A percentile compares a stretch with the other conserved stretches of the same genome.
Conservation (phyloP, 2,888 invertebrate species). For the Arge pagana region DNA sequence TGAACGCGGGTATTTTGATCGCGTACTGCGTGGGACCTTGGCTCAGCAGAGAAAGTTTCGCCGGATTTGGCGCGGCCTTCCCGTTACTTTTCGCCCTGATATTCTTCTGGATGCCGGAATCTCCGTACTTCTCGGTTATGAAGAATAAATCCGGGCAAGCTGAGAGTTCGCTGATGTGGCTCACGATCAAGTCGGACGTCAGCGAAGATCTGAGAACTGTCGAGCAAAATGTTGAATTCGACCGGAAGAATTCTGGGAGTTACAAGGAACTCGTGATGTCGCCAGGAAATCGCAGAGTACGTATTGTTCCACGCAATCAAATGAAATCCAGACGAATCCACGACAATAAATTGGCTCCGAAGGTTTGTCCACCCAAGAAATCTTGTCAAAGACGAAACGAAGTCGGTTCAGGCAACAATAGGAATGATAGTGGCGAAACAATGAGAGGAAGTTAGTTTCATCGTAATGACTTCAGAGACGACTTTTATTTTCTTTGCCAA, state of each 20-base stretch:
- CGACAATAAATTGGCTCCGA: too few relatives aligned
- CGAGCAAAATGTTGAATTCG: slow-evolving; percentile 41
- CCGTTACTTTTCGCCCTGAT: slow-evolving; percentile 28
- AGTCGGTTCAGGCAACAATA: too few relatives aligned
- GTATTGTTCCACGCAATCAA: neutral
- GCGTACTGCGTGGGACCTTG: slow-evolving; percentile 31
- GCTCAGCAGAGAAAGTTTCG: slow-evolving; percentile 23
- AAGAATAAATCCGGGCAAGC: slow-evolving; percentile 36
- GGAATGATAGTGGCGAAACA: too few relatives aligned
- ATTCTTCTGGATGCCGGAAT: slow-evolving; percentile 34
- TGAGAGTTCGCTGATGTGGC: slow-evolving; percentile 34
- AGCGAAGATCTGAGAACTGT: slow-evolving; percentile 41
- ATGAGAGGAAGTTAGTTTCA: too few relatives aligned
- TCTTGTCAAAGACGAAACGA: too few relatives aligned
- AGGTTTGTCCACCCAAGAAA: too few relatives aligned
- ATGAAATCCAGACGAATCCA: too few relatives aligned
- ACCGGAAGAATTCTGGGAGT: slow-evolving; percentile 41
- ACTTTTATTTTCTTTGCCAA: too few relatives aligned
- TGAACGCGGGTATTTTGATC: slow-evolving; percentile 26
- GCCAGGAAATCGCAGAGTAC: slow-evolving; percentile 20
- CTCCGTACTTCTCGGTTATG: slow-evolving; percentile 32
- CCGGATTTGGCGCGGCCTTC: slow-evolving; percentile 25
- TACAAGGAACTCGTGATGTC: slow-evolving; percentile 20
- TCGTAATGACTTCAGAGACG: too few relatives aligned
- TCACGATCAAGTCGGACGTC: slow-evolving; percentile 39